Percentiles rank a stretch among this genome's conserved stretches.
phyloP scores from a whole-genome alignment of 2,888 invertebrate genomes.

The Cylindroiulus punctatus region DNA sequence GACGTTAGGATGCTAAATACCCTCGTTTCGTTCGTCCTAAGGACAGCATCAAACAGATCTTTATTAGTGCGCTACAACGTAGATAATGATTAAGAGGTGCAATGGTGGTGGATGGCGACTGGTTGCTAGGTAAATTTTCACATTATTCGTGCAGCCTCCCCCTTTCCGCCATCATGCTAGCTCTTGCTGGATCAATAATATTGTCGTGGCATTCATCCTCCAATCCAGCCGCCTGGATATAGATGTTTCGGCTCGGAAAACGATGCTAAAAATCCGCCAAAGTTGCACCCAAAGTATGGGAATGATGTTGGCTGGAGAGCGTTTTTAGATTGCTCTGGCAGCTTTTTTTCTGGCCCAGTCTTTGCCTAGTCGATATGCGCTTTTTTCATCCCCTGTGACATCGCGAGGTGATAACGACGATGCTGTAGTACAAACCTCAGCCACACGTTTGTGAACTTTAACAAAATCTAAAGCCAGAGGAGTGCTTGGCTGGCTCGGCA shows the following conservation, averaged over 20 bases:
- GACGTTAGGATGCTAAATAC: background rate
- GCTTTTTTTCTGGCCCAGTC: background rate
- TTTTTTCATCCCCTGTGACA: background rate
- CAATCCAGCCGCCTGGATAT: conserved; percentile 12
- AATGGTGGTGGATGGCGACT: conserved; percentile 7
- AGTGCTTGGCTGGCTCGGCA: conserved; percentile 2
- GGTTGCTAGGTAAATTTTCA: conserved; percentile 49
- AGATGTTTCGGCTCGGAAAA: background rate
- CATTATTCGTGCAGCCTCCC: background rate
- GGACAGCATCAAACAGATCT: background rate
- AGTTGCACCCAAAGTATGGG: background rate
- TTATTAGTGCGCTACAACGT: background rate
- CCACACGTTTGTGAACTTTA: conserved; percentile 37
- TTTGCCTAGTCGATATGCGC: background rate
- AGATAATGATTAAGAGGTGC: conserved; percentile 30
- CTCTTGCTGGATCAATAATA: conserved; percentile 49
- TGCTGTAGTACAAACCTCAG: conserved; percentile 38
- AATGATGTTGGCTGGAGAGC: background rate
- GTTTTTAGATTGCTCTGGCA: background rate
- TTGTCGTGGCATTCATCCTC: conserved; percentile 37
- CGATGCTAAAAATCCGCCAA: conserved; percentile 25
- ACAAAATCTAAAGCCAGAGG: conserved; percentile 11
- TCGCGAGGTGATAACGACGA: conserved; percentile 4
- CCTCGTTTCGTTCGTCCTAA: background rate
- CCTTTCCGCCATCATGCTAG: conserved; percentile 44